phyloP scores from a whole-genome alignment of 1,140 invertebrate genomes.

The Sycobia sp. region DNA sequence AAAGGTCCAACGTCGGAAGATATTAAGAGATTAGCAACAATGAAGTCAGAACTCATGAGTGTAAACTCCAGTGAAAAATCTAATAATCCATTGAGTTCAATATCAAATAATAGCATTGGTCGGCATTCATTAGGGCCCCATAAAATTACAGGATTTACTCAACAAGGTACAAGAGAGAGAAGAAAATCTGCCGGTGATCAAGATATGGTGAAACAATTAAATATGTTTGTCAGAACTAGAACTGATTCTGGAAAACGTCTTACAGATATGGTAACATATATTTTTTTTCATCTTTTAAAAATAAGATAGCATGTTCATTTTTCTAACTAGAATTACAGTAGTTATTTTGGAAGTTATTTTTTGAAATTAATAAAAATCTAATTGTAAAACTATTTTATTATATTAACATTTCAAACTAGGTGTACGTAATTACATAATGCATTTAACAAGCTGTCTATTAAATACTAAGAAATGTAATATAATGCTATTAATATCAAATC shows the following conservation, averaged over 20 bases:
- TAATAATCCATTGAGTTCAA: slow-evolving; percentile 60
- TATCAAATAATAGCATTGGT: slow-evolving; percentile 65
- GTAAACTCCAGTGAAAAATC: slow-evolving; percentile 52
- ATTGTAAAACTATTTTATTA: no score
- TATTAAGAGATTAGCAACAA: slow-evolving; percentile 66
- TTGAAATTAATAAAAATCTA: no score
- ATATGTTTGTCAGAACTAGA: slow-evolving; percentile 78
- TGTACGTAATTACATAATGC: no score
- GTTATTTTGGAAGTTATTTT: no score
- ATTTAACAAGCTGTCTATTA: no score
- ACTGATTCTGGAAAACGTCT: slow-evolving; percentile 85
- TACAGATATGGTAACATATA: slow-evolving; percentile 71
- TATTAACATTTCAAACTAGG: no score
- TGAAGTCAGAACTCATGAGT: slow-evolving; percentile 61
- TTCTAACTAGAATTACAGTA: no score
- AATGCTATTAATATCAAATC: no score
- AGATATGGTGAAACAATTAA: slow-evolving; percentile 71
- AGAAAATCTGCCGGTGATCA: slow-evolving; percentile 77
- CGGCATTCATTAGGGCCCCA: slow-evolving; percentile 67
- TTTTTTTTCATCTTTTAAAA: slow-evolving; percentile 9
- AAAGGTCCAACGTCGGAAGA: slow-evolving; percentile 67
- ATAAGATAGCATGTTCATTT: not conserved
- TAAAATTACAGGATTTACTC: slow-evolving; percentile 52
- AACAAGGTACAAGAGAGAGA: slow-evolving; percentile 66
- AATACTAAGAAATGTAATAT: no score